Conservation (phyloP, 2,797 vertebrate genomes). For the Enteromius viviparus region DNA sequence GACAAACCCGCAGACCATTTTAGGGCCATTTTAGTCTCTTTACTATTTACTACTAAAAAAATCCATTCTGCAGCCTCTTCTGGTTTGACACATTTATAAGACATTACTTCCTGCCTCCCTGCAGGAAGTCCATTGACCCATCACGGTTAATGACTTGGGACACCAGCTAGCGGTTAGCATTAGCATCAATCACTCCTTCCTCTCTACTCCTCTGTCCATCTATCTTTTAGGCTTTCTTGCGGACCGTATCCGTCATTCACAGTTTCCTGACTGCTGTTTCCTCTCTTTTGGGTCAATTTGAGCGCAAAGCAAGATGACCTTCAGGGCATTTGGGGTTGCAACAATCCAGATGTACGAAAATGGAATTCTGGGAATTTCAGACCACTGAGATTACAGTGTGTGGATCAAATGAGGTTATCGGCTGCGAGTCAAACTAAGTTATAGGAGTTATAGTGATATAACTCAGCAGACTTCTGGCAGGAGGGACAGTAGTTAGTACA, state of each 20-base stretch:
- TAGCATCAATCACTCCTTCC: slow-evolving; percentile 36
- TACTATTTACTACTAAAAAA: background rate
- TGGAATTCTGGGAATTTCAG: slow-evolving; percentile 45
- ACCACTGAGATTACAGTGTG: slow-evolving; percentile 39
- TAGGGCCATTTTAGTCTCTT: slow-evolving; percentile 10
- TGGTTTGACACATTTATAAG: slow-evolving; percentile 58
- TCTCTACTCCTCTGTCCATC: slow-evolving; percentile 26
- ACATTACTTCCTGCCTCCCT: slow-evolving; percentile 42
- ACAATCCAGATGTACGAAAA: slow-evolving; percentile 47
- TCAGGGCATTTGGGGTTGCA: slow-evolving; percentile 33
- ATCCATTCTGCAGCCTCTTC: slow-evolving; percentile 2
- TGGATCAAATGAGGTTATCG: slow-evolving; percentile 42
- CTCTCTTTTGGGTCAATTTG: slow-evolving; percentile 41
- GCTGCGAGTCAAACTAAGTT: slow-evolving; percentile 10
- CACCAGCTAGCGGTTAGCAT: slow-evolving; percentile 42
- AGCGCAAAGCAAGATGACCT: slow-evolving; percentile 30
- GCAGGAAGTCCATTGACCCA: slow-evolving; percentile 50
- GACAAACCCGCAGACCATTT: background rate
- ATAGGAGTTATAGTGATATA: slow-evolving; percentile 14
- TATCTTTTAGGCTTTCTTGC: slow-evolving; percentile 4
- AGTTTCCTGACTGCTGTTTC: slow-evolving; percentile 47
- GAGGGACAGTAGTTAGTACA: background rate
- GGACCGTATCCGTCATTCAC: slow-evolving; percentile 9
- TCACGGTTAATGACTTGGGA: slow-evolving; percentile 44
- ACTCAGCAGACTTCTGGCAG: background rate